Evolutionary conservation across 2,888 invertebrate genomes (phyloP).

Genomic region (Calameuta pallipes): DNA sequence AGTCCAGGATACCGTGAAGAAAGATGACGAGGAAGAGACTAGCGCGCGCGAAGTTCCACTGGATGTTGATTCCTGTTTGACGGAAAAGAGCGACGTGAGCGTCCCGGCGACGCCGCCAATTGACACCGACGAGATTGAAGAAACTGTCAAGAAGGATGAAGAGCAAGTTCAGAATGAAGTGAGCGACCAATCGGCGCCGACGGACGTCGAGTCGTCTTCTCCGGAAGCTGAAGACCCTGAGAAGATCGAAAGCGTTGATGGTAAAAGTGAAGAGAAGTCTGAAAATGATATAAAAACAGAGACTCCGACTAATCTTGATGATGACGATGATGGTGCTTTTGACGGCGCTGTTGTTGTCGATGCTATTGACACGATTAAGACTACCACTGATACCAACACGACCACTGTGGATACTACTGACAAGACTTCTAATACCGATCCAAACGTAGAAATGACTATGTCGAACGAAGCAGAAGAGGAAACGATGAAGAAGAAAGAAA

Average conservation of each 20-base stretch:
- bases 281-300: background rate
- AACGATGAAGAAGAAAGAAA: constrained; percentile 9
- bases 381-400: background rate
- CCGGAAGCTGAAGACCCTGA: constrained; percentile 16
- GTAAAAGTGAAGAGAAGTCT: constrained; percentile 1
- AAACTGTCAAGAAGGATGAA: constrained; percentile 22
- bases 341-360: background rate
- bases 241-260: constrained; percentile 9
- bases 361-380: background rate
- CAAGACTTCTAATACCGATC: background rate
- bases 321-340: constrained; percentile 3
- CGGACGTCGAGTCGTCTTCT: constrained; percentile 5
- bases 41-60: constrained; percentile 30
- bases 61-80: constrained; percentile 50
- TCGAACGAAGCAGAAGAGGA: constrained; percentile 23
- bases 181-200: constrained; percentile 12
- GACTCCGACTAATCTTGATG: constrained; percentile 2
- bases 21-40: constrained; percentile 30
- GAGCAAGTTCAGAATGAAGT: constrained; percentile 24
- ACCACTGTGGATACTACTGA: background rate
- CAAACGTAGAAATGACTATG: constrained; percentile 7
- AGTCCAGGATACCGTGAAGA: constrained; percentile 33
- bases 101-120: constrained; percentile 22
- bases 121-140: constrained; percentile 30
- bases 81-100: constrained; percentile 24